phyloP scores from a whole-genome alignment of 2,113 vertebrate species.

The Ophiodon elongatus region DNA sequence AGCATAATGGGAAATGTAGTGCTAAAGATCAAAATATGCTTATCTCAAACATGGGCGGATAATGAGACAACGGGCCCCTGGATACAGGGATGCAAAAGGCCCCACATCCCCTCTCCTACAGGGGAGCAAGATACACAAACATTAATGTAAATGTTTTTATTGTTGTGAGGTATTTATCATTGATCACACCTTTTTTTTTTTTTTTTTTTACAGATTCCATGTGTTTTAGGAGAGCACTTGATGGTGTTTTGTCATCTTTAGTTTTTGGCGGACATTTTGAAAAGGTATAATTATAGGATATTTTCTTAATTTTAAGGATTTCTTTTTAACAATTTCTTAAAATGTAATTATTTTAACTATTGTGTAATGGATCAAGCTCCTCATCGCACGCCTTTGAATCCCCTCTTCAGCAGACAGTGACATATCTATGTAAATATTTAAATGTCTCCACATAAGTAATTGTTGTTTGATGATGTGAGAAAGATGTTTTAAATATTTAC shows the following conservation, averaged over 20 bases:
- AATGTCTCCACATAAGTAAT: conserved; percentile 6
- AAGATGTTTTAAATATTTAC: conserved; percentile 28
- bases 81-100: too few relatives aligned
- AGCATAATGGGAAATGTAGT: background rate
- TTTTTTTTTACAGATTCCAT: background rate
- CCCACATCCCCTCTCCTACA: too few relatives aligned
- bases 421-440: too few relatives aligned
- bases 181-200: background rate
- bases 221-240: background rate
- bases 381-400: background rate
- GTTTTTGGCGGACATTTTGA: background rate
- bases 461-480: conserved; percentile 42
- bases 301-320: background rate
- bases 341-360: background rate
- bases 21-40: background rate
- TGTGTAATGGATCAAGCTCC: background rate
- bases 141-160: background rate
- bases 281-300: background rate
- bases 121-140: too few relatives aligned
- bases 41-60: too few relatives aligned
- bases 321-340: background rate
- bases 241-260: background rate
- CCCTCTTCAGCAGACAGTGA: conserved; percentile 7
- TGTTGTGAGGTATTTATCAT: background rate
- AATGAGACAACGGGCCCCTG: too few relatives aligned